Percentiles rank a stretch among this genome's conserved stretches.
Conservation (phyloP, 1,140 invertebrate genomes). For the Galleria mellonella region DNA sequence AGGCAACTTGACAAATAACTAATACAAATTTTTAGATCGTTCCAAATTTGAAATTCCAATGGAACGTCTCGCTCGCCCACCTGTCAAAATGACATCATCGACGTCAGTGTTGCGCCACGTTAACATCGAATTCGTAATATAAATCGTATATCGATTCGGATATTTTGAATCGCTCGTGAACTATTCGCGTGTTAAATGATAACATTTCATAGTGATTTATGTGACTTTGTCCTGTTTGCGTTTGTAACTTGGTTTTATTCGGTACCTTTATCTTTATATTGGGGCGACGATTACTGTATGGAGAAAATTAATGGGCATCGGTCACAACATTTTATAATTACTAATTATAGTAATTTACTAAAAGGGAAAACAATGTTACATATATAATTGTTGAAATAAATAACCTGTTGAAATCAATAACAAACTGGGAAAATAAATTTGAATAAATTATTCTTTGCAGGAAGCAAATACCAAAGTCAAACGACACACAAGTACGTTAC, state of each 20-base stretch:
- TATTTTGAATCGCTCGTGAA: slow-evolving; percentile 27
- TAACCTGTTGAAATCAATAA: no score
- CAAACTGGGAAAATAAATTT: no score
- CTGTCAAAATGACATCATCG: slow-evolving; percentile 25
- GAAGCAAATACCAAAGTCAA: no score
- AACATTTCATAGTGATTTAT: slow-evolving; percentile 58
- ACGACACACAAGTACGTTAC: no score
- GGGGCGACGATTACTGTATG: no score
- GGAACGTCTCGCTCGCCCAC: slow-evolving; percentile 24
- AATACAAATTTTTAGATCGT: slow-evolving; percentile 15
- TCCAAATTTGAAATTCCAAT: slow-evolving; percentile 24
- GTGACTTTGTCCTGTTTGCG: slow-evolving; percentile 49
- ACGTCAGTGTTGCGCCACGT: slow-evolving; percentile 22
- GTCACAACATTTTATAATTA: no score
- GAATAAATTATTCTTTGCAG: no score
- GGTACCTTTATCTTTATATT: slow-evolving; percentile 10
- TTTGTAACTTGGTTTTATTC: slow-evolving; percentile 24
- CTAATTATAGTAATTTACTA: no score
- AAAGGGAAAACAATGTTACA: no score
- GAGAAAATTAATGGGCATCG: no score
- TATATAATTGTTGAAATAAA: no score
- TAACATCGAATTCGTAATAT: slow-evolving; percentile 13
- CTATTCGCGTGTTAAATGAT: slow-evolving; percentile 48
- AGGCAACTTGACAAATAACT: neutral
- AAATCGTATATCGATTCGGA: slow-evolving; percentile 27